Evolutionary conservation across 2,113 vertebrate species (phyloP).

Genomic region (Delphinapterus leucas): DNA sequence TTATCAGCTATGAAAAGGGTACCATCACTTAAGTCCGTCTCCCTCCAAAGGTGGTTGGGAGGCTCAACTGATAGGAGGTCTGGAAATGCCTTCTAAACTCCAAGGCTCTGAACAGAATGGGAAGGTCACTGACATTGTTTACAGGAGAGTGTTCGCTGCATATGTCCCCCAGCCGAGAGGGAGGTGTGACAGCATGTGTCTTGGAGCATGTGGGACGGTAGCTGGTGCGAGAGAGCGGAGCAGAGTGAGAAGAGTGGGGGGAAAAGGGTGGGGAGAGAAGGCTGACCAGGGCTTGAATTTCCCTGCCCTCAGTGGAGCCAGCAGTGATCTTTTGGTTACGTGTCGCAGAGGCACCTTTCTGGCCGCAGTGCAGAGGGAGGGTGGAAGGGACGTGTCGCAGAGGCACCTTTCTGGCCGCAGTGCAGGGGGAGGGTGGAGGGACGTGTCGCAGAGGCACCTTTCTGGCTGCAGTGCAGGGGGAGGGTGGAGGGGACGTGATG

Average conservation of each 20-base stretch:
- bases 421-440: not conserved
- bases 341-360: not conserved
- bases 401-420: not conserved
- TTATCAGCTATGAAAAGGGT: not conserved
- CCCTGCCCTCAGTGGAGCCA: not conserved
- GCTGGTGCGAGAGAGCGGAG: not conserved
- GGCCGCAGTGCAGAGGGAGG: not conserved
- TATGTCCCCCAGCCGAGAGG: not conserved
- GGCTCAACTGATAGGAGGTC: not conserved
- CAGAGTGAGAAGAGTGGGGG: not conserved
- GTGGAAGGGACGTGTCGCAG: not conserved
- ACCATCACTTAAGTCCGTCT: not conserved
- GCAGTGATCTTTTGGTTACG: not conserved
- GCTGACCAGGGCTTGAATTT: not conserved
- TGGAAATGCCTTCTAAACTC: not conserved
- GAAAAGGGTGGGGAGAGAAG: too few species aligned
- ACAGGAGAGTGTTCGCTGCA: accelerated
- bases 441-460: not conserved
- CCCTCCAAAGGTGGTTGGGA: not conserved
- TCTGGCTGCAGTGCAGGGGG: not conserved
- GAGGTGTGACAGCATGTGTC: not conserved
- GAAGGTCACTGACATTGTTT: not conserved
- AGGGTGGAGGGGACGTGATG: not conserved
- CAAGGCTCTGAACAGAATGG: not conserved
- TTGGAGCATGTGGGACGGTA: not conserved